Evolutionary conservation across 2,113 vertebrate species (phyloP), one percentile per base, ranked within the genome.

Genomic region (Nansenia antarctica): DNA sequence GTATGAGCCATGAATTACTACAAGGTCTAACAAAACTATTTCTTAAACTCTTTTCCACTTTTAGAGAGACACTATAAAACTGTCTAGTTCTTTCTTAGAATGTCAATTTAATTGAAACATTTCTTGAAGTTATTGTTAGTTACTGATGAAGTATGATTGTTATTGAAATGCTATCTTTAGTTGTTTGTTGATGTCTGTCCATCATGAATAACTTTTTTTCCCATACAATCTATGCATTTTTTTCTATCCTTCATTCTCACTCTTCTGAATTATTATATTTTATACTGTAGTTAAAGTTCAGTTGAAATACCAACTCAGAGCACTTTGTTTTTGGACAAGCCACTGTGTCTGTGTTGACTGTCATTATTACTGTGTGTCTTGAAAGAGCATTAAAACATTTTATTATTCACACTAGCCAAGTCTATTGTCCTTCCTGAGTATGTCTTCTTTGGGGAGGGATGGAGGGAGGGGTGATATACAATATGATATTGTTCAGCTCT

Each of bases 311-410:
- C 65, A 27, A 74, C 52, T 62, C 30, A 65, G 42, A 62, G 67
- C 74, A 83, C 67, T 81, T 80, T 80, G 35, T 80, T n/a, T 66
- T 76, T 73, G 64, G 77, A 79, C 3, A 57, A 79, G 72, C 76
- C 86, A 71, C 77, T 72, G 37, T 80, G 76, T 61, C 45, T 2
- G 63, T 52, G 52, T 73, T 20, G 34, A 52, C 55, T 34, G 9
- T 66, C 30, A 74, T 82, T 66, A 63, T 47, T 61, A 74, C n/a
- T 68, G 67, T 81, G 76, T 87, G 78, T 64, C 74, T 77, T 79
- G 59, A 75, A 72, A 81, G 45, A 78, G 75, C 81, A 90, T 80
- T 80, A 86, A 87, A 42, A 29, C 37, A 66, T 82, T 84, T 82
- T 67, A 70, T 71, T 67, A 88, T 70, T 73, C 70, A 78, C 70